Base-by-base conservation (phyloP, 2,113 vertebrate genomes). In the Gallinago media region DNA sequence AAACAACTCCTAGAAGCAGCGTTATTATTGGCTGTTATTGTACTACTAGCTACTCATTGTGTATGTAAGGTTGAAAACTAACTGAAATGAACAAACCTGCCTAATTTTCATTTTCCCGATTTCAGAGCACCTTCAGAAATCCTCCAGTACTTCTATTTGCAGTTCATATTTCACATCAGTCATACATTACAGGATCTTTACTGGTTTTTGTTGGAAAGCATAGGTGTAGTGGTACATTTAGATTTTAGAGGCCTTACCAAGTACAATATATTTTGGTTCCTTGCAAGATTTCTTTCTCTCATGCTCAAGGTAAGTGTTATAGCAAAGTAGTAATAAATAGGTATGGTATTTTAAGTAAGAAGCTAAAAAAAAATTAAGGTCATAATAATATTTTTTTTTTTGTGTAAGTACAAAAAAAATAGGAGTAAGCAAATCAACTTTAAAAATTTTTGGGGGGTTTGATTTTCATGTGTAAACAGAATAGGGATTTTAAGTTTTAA, bases 61-160 rank as follows among this genome's bases (percentile, higher is more conserved):
- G 12, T 71, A 44, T 47, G 29, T 75, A 56, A 90, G n/a, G 23
- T 79, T 85, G 61, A 94, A 85, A 63, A 56, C 13, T 40, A 78
- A 44, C 44, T 72, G n/a, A 67, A 89, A 31, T 54, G 0, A 72
- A 44, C 38, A 44, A 29, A 54, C 0, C 0, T 49, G 6, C 50
- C 80, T 62, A 32, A 38, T 49, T 90, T 78, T 9, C 26, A 15
- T 94, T 88, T 93, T 83, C 59, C 23, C 62, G 9, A 12, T 73
- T 38, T 73, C 31, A 4, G 21, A 72, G 84, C 50, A 73, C 55
- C 27, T 85, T 95, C 63, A 80, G 59, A 90, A 97, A 61, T 49
- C 21, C 7, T 83, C n/a, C 16, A 36, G 16, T 54, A 31, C 36
- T 90, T 26, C 18, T 18, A 7, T 92, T 79, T 85, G 63, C 42